These are phyloP conservation scores for Venusia cambrica DNA, from an alignment of 2,888 invertebrate genomes.

Conservation along the genomic window DNA sequence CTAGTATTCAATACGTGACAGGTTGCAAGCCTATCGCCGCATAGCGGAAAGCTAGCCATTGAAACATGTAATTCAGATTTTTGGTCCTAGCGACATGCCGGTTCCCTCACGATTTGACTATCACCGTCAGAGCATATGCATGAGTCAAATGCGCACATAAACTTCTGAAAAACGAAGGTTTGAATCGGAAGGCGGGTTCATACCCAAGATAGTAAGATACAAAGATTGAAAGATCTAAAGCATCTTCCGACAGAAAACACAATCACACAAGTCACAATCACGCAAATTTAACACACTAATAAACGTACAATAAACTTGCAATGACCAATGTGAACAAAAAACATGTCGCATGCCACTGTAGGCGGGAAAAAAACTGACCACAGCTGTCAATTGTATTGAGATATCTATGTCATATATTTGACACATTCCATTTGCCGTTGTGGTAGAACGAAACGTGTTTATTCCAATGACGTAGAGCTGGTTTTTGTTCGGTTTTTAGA, in stretches of 20 bases:
- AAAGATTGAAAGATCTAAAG: slow-evolving; percentile 6
- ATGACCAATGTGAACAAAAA: slow-evolving; percentile 45
- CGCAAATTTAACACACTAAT: slow-evolving; percentile 30
- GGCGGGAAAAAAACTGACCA: slow-evolving; percentile 52
- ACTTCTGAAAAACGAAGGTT: too few species aligned
- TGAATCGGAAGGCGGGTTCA: too few species aligned
- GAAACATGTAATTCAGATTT: too few species aligned
- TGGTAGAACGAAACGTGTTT: slow-evolving; percentile 15
- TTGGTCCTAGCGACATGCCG: too few species aligned
- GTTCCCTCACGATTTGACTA: too few species aligned
- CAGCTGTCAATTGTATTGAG: slow-evolving; percentile 75
- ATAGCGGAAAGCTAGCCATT: too few species aligned
- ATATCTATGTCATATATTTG: slow-evolving; percentile 49
- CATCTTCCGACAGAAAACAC: slow-evolving; percentile 7
- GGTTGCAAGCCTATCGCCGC: too few species aligned
- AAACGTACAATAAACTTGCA: slow-evolving; percentile 41
- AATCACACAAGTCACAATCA: slow-evolving; percentile 16
- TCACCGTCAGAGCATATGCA: too few species aligned
- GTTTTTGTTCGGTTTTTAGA: slow-evolving; percentile 21
- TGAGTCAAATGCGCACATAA: too few species aligned
- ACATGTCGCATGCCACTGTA: slow-evolving; percentile 40
- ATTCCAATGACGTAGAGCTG: slow-evolving; percentile 11
- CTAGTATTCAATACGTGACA: too few species aligned
- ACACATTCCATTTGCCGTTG: slow-evolving; percentile 23
- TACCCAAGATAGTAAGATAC: too few species aligned